A percentile compares a stretch with the other conserved stretches of the same genome.
These are phyloP conservation scores for Ganaspis brasiliensis DNA, from an alignment of 2,888 invertebrate species.

Conservation along the genomic window DNA sequence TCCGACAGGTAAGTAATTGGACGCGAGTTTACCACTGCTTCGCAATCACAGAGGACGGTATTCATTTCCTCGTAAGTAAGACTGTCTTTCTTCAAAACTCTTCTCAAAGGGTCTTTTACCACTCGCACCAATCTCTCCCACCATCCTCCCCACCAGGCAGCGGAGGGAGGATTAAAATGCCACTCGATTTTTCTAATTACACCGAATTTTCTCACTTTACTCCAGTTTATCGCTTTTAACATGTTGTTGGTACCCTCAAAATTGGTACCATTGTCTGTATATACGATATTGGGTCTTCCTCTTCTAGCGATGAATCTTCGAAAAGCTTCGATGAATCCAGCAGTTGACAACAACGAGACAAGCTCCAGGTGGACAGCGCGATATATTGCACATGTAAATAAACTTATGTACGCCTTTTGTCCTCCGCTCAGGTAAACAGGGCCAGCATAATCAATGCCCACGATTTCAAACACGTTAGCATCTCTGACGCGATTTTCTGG, in stretches of 20 bases:
- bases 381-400: conserved; percentile 75
- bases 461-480: conserved; percentile 62
- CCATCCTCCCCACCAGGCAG: conserved; percentile 51
- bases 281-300: conserved; percentile 69
- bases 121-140: conserved; percentile 67
- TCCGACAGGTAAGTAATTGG: conserved; percentile 70
- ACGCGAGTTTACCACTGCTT: conserved; percentile 72
- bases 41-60: conserved; percentile 70
- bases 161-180: conserved; percentile 57
- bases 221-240: too few species aligned
- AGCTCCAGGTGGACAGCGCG: conserved; percentile 35
- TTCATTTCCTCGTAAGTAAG: conserved; percentile 66
- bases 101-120: conserved; percentile 72
- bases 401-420: conserved; percentile 67
- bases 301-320: conserved; percentile 71
- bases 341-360: conserved; percentile 52
- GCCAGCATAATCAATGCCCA: conserved; percentile 72
- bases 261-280: conserved; percentile 64
- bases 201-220: too few species aligned
- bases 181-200: conserved; percentile 55
- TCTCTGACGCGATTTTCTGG: conserved; percentile 46
- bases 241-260: conserved; percentile 48
- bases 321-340: conserved; percentile 67
- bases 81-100: conserved; percentile 70
- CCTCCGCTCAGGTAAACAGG: conserved; percentile 66